Evolutionary conservation across 2,888 invertebrate genomes (phyloP), one percentile per base, ranked within the genome.

Genomic region (Aporophyla nigra): DNA sequence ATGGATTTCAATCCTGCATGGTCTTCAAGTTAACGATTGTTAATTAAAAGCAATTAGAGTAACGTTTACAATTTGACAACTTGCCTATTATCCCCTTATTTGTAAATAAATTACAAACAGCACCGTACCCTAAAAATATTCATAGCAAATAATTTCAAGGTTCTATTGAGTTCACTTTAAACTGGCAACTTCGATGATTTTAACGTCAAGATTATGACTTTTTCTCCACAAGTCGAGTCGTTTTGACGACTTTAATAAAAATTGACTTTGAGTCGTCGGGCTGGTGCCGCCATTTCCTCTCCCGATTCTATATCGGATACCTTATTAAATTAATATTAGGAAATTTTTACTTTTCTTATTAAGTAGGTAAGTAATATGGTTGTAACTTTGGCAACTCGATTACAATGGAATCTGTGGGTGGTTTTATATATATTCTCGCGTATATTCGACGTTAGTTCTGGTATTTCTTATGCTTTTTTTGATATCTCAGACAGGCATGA

Each of bases 181-280:
- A 87, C 77, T 76, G 83, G 78, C 74, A 85, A 89, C 80, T 89
- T 86, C 83, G 83, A 85, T 83, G 82, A 82, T 85, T 88, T 86
- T 86, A 82, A 86, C 80, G 85, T 88, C 63, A 63, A 88, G 80
- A 87, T 86, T 84, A 88, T 77, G 78, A 78, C 74, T 78, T 87
- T 86, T 84, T 87, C 62, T 65, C 74, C 79, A 82, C 80, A 84
- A 87, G 76, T 83, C 84, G 79, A 84, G 76, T 80, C 84, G 78
- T 84, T 87, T 83, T 82, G 81, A 84, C 79, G 80, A 81, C 78
- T 87, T 90, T 88, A 88, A 88, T 87, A 89, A 90, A 91, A 90
- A 89, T 87, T 87, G 82, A 90, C 86, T 90, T 86, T 79, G 82
- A 80, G 83, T 81, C 73, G 72, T 80, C 85, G 79, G 66, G 61